Evolutionary conservation across 2,888 invertebrate genomes (phyloP).

Genomic region (Caenorhabditis sp.): DNA sequence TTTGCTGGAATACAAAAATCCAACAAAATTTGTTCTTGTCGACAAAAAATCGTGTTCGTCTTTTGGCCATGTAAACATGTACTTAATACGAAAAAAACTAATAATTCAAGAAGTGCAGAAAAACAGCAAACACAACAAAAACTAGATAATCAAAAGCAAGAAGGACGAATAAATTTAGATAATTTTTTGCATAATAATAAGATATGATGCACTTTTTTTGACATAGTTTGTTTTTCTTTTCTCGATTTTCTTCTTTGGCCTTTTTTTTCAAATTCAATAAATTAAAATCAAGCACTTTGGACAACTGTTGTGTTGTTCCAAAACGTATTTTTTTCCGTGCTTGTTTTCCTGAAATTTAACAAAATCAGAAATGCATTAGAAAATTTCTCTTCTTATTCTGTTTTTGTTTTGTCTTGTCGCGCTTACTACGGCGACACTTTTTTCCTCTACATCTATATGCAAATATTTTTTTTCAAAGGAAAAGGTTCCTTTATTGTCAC

Average conservation of each 20-base stretch:
- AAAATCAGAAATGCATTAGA: not conserved
- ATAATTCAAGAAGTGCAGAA: too few species aligned
- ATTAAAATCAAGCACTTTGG: constrained; percentile 35
- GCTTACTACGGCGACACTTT: too few species aligned
- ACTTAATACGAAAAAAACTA: too few species aligned
- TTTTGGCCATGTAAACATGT: too few species aligned
- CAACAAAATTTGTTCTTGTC: too few species aligned
- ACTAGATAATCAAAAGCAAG: too few species aligned
- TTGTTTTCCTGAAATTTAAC: not conserved
- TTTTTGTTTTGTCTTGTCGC: not conserved
- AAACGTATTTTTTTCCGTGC: not conserved
- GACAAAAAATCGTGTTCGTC: too few species aligned
- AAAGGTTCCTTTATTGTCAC: too few species aligned
- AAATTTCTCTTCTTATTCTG: not conserved
- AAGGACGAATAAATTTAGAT: not conserved
- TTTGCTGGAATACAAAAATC: too few species aligned
- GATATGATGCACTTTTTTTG: not conserved
- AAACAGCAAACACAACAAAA: too few species aligned
- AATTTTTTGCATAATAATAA: not conserved
- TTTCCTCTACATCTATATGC: too few species aligned
- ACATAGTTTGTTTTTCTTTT: not conserved
- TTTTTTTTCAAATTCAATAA: constrained; percentile 24
- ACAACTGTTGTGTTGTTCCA: constrained; percentile 25
- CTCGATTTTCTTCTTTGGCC: constrained; percentile 1
- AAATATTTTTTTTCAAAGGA: too few species aligned